phyloP scores from a whole-genome alignment of 2,797 vertebrate species.

The Champsocephalus esox region DNA sequence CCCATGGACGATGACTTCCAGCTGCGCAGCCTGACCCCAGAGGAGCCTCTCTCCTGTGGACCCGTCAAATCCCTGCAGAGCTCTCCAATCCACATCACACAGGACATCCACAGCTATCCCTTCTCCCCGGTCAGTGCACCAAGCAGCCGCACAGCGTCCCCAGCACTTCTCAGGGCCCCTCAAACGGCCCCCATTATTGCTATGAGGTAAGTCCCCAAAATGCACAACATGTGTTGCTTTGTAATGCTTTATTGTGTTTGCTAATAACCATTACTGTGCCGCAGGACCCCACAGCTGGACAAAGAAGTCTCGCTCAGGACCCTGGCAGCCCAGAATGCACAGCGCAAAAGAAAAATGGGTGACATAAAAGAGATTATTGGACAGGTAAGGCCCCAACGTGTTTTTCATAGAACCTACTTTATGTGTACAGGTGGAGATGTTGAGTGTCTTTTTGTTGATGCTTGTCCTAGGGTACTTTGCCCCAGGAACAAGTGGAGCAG shows the following conservation, averaged over 20 bases:
- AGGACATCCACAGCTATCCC: slow-evolving; percentile 78
- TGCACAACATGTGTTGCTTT: neutral
- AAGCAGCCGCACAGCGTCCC: slow-evolving; percentile 84
- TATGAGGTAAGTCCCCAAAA: slow-evolving; percentile 61
- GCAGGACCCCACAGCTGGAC: slow-evolving; percentile 86
- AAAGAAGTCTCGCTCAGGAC: slow-evolving; percentile 89
- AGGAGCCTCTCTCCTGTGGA: slow-evolving; percentile 82
- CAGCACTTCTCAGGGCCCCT: slow-evolving; percentile 55
- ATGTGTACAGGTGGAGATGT: neutral
- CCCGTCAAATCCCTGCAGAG: slow-evolving; percentile 71
- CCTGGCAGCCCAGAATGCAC: slow-evolving; percentile 89
- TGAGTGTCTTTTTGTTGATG: slow-evolving; percentile 24
- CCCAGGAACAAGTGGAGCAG: slow-evolving; percentile 83
- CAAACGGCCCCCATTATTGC: slow-evolving; percentile 35
- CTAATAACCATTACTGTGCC: slow-evolving; percentile 47
- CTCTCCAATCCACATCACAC: slow-evolving; percentile 73
- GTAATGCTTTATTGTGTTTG: neutral
- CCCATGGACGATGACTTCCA: slow-evolving; percentile 99
- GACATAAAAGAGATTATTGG: slow-evolving; percentile 89
- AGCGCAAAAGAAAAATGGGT: slow-evolving; percentile 95
- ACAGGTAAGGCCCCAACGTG: slow-evolving; percentile 85
- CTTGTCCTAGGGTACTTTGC: slow-evolving; percentile 84
- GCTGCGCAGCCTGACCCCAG: slow-evolving; percentile 89
- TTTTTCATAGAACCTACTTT: neutral
- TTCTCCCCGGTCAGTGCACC: slow-evolving; percentile 79